Evolutionary conservation across 1,140 invertebrate species (phyloP).

Genomic region (Antheraea mylitta): DNA sequence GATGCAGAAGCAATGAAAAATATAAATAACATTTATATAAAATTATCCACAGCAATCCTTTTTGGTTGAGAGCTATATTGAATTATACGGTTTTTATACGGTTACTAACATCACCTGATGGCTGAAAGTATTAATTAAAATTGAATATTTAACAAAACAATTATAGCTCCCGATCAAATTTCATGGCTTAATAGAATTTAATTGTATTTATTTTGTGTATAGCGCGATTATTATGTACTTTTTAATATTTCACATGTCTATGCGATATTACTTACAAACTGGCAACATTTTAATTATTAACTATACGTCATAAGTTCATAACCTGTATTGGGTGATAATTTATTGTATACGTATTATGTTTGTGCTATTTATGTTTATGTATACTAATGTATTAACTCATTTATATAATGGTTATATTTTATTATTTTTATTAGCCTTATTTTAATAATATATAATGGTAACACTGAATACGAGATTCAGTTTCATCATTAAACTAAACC

Average conservation of each 20-base stretch:
- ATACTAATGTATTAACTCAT: slow-evolving; percentile 5
- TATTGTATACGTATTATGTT: slow-evolving; percentile 6
- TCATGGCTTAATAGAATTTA: slow-evolving; percentile 74
- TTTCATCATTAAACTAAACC: not conserved
- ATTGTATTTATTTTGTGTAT: slow-evolving; percentile 12
- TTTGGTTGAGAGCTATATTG: slow-evolving; percentile 31
- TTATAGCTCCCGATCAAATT: slow-evolving; percentile 32
- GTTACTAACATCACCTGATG: too few relatives aligned
- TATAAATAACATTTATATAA: slow-evolving; percentile 14
- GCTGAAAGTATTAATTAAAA: too few relatives aligned
- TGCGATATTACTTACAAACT: too few relatives aligned
- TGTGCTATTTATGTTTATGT: slow-evolving; percentile 7
- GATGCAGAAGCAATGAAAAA: slow-evolving; percentile 73
- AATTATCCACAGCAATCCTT: slow-evolving; percentile 72
- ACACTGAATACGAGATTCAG: not conserved
- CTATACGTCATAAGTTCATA: not conserved
- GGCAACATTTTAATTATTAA: not conserved
- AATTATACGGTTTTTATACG: too few relatives aligned
- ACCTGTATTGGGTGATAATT: not conserved
- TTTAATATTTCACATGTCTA: not conserved
- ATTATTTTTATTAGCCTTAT: not conserved
- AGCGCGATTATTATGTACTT: not conserved
- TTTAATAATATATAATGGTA: not conserved
- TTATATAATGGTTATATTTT: not conserved
- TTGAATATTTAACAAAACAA: slow-evolving; percentile 15